Conservation (phyloP, 2,888 invertebrate species). For the Drosophila nigritarsus region DNA sequence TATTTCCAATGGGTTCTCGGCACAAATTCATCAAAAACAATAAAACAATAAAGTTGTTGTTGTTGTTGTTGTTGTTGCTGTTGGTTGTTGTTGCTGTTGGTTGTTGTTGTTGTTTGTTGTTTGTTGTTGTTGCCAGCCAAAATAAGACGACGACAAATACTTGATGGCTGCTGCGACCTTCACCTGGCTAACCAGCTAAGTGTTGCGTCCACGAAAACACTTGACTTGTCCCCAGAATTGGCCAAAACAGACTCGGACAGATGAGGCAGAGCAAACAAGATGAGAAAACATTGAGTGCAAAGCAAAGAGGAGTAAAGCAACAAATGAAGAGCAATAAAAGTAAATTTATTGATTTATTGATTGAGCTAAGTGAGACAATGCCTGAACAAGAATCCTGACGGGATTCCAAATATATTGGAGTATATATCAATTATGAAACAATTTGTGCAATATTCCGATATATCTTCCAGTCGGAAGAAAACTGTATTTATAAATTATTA, state of each 20-base stretch:
- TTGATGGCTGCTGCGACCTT: slow-evolving; percentile 57
- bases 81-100: slow-evolving; percentile 24
- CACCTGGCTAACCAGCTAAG: slow-evolving; percentile 43
- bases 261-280: background rate
- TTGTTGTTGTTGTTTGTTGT: slow-evolving; percentile 20
- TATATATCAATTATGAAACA: too few relatives aligned
- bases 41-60: slow-evolving; percentile 5
- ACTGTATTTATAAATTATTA: background rate
- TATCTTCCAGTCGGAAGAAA: too few relatives aligned
- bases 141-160: slow-evolving; percentile 37
- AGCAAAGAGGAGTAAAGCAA: background rate
- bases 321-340: background rate
- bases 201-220: slow-evolving; percentile 16
- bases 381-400: too few relatives aligned
- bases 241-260: background rate
- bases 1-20: background rate
- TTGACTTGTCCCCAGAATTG: slow-evolving; percentile 11
- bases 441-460: too few relatives aligned
- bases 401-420: too few relatives aligned
- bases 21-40: background rate
- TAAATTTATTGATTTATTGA: too few relatives aligned
- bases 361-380: too few relatives aligned
- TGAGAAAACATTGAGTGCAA: background rate
- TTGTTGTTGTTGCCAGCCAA: slow-evolving; percentile 25
- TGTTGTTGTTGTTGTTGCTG: slow-evolving; percentile 7